A percentile compares a stretch with the other conserved stretches of the same genome.
phyloP scores from a whole-genome alignment of 2,113 vertebrate species.

The Colistium nudipinnis region DNA sequence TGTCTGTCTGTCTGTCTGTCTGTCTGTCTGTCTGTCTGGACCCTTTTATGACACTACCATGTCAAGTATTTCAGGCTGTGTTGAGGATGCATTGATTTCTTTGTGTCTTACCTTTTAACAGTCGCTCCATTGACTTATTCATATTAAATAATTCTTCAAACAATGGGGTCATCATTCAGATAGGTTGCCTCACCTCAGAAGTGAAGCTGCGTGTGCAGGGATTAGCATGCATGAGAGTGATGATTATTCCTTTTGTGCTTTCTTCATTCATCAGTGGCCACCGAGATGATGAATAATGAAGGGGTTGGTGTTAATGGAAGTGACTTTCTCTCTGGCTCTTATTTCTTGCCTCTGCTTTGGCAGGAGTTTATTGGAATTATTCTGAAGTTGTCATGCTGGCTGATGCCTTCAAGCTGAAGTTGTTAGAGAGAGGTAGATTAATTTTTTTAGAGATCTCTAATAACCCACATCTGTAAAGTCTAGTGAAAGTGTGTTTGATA shows the following conservation, averaged over 20 bases:
- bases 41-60: not conserved
- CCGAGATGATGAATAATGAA: conserved; percentile 46
- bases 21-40: too few species aligned
- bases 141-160: not conserved
- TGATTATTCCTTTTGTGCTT: not conserved
- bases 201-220: not conserved
- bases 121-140: not conserved
- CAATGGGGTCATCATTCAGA: not conserved
- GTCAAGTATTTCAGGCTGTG: too few species aligned
- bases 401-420: conserved; percentile 43
- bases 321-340: conserved; percentile 44
- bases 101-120: not conserved
- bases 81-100: conserved; percentile 23
- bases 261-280: conserved; percentile 17
- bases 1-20: too few species aligned
- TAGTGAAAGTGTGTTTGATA: not conserved
- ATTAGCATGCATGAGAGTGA: conserved; percentile 16
- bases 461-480: not conserved
- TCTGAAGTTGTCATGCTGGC: conserved; percentile 55
- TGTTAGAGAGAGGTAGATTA: conserved; percentile 39
- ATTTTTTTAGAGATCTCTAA: conserved; percentile 16
- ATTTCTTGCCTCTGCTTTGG: conserved; percentile 52
- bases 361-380: conserved; percentile 63
- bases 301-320: conserved; percentile 48
- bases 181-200: not conserved